phyloP scores from a whole-genome alignment of 2,888 invertebrate species.

The Tyria jacobaeae region DNA sequence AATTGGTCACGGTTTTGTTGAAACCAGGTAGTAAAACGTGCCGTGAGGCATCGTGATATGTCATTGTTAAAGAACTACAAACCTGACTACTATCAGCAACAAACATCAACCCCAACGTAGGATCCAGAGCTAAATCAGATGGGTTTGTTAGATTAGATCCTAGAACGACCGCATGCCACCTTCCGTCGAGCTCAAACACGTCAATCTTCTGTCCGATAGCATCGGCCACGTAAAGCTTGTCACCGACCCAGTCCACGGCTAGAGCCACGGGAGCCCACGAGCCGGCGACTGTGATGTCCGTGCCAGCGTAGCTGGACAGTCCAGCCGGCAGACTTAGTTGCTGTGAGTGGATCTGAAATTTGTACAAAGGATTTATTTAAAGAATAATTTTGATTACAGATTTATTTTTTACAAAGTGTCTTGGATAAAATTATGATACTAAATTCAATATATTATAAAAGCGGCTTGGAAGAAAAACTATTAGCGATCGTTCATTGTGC shows the following conservation, averaged over 20 bases:
- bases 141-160: slow-evolving; percentile 97
- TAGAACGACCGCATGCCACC: slow-evolving; percentile 95
- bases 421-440: not conserved
- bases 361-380: not conserved
- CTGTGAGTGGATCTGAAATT: slow-evolving; percentile 87
- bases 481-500: too few species aligned
- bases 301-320: slow-evolving; percentile 77
- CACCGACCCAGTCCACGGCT: slow-evolving; percentile 98
- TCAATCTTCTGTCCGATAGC: slow-evolving; percentile 96
- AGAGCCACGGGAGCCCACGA: slow-evolving; percentile 96
- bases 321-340: slow-evolving; percentile 80
- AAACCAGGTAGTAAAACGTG: not conserved
- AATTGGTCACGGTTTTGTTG: not conserved
- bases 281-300: slow-evolving; percentile 91
- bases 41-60: not conserved
- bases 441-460: too few species aligned
- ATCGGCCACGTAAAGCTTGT: slow-evolving; percentile 98
- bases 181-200: slow-evolving; percentile 95
- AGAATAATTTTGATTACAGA: not conserved
- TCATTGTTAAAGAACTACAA: slow-evolving; percentile 11
- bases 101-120: slow-evolving; percentile 95
- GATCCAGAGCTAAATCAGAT: slow-evolving; percentile 96
- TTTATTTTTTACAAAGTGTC: not conserved
- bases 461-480: too few species aligned
- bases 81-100: slow-evolving; percentile 94